Evolutionary conservation across 2,888 invertebrate species (phyloP).

Genomic region (Aphidoletes aphidimyza): DNA sequence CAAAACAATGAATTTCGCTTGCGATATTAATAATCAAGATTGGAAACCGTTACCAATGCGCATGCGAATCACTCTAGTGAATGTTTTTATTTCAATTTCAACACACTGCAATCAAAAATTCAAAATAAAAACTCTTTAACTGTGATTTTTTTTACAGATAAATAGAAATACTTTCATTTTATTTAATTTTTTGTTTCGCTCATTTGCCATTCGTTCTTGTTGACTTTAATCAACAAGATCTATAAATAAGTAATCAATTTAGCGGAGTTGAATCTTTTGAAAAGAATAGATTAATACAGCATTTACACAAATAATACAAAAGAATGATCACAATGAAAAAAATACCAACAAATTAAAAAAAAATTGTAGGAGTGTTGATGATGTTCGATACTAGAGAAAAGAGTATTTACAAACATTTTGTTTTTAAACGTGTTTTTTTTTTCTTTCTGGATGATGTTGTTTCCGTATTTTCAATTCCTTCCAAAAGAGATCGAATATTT

Average conservation of each 20-base stretch:
- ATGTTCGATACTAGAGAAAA: neutral
- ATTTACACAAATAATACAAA: neutral
- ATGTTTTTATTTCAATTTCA: too few relatives aligned
- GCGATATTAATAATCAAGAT: too few relatives aligned
- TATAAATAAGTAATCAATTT: slow-evolving; percentile 7
- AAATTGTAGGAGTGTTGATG: neutral
- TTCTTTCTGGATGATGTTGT: neutral
- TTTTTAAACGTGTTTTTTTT: too few relatives aligned
- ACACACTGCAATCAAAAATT: too few relatives aligned
- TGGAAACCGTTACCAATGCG: too few relatives aligned
- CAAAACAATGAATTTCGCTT: too few relatives aligned
- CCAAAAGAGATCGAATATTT: neutral
- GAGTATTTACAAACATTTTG: neutral
- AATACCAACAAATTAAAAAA: neutral
- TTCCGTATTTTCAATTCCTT: neutral
- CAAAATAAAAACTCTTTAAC: too few relatives aligned
- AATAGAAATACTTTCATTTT: neutral
- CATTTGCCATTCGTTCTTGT: slow-evolving; percentile 16
- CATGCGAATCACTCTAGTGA: too few relatives aligned
- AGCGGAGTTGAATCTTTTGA: slow-evolving; percentile 13
- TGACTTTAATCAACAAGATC: slow-evolving; percentile 4
- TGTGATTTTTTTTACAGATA: neutral
- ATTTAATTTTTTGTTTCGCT: neutral
- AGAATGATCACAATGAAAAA: neutral
- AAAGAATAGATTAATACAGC: neutral